These are phyloP conservation scores for Ptychadena robeensis DNA, from an alignment of 2,797 vertebrate genomes.

Conservation along the genomic window DNA sequence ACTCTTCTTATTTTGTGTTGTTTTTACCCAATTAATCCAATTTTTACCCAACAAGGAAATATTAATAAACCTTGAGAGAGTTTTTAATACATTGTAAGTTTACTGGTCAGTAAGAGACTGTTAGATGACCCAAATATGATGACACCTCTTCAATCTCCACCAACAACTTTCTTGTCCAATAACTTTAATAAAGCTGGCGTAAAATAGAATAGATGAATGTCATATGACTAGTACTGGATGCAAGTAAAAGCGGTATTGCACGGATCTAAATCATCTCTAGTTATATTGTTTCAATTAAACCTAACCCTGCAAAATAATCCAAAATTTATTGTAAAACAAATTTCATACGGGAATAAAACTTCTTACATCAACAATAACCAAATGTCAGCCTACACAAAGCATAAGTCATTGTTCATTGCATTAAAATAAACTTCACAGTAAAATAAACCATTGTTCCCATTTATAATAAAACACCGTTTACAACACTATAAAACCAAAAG, in stretches of 20 bases:
- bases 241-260: background rate
- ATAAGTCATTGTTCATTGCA: constrained; percentile 15
- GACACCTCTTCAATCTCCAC: background rate
- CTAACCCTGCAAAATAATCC: constrained; percentile 24
- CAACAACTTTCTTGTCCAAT: background rate
- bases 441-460: constrained; percentile 48
- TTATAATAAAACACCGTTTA: constrained; percentile 47
- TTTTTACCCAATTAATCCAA: too few relatives aligned
- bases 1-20: too few relatives aligned
- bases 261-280: background rate
- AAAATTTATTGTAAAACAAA: constrained; percentile 43
- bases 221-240: background rate
- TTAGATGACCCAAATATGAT: background rate
- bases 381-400: constrained; percentile 29
- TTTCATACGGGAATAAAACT: constrained; percentile 37
- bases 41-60: too few relatives aligned
- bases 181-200: background rate
- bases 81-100: background rate
- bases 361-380: constrained; percentile 29
- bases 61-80: too few relatives aligned
- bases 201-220: background rate
- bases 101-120: background rate
- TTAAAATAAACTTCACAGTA: constrained; percentile 47
- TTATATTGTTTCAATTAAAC: constrained; percentile 18
- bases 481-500: constrained; percentile 50